Percentiles rank a stretch among this genome's conserved stretches.
Conservation (phyloP, 2,797 vertebrate genomes). For the Linurgus olivaceus region DNA sequence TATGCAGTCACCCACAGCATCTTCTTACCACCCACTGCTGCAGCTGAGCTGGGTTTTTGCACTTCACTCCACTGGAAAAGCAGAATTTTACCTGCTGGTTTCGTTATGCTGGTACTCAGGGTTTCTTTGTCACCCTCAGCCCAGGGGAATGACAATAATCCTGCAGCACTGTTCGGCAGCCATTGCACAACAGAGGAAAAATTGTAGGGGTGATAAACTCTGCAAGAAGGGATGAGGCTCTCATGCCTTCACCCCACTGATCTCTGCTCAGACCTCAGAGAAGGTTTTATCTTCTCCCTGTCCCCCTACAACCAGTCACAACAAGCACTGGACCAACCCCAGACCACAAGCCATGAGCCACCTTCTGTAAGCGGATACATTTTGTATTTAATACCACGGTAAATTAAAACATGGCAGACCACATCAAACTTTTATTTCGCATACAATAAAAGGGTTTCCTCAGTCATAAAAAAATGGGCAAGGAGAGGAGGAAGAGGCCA, state of each 20-base stretch:
- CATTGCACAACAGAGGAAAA: not conserved
- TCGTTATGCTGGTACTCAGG: not conserved
- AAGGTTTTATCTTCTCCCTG: not conserved
- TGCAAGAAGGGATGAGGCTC: not conserved
- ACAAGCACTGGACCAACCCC: not conserved
- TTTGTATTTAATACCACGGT: constrained; percentile 43
- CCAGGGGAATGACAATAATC: not conserved
- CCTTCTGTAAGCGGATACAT: constrained; percentile 40
- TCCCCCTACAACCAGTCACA: not conserved
- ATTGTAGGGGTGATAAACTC: not conserved
- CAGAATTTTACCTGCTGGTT: not conserved
- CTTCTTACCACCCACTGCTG: not conserved
- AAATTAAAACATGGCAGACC: constrained; percentile 64
- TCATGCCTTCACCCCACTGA: not conserved
- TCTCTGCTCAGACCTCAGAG: not conserved
- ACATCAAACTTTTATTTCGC: constrained; percentile 55
- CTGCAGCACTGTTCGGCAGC: fast-evolving
- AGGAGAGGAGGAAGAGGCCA: constrained; percentile 47
- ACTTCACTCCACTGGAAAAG: not conserved
- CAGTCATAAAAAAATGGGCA: constrained; percentile 45
- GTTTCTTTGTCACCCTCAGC: not conserved
- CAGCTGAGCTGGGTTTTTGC: not conserved
- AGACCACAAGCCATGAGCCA: constrained; percentile 22
- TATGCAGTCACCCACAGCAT: not conserved
- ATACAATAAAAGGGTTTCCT: constrained; percentile 66